These are phyloP conservation scores for Lonchura striata DNA, from an alignment of 2,113 vertebrate species.

Conservation along the genomic window DNA sequence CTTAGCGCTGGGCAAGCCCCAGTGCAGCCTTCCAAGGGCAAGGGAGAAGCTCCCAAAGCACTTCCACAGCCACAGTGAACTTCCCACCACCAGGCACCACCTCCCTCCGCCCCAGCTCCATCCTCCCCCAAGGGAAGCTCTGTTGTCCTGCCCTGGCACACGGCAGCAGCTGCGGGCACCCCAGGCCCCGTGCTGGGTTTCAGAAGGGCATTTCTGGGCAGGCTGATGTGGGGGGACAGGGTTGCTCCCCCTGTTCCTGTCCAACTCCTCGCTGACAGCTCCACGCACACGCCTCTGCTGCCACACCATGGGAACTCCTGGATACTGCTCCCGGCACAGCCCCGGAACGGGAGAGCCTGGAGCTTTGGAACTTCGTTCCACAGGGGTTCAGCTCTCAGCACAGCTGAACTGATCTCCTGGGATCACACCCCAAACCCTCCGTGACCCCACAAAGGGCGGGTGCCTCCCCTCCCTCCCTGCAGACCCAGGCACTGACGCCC, in stretches of 20 bases:
- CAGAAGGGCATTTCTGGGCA: not conserved
- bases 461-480: not conserved
- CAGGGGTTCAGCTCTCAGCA: not conserved
- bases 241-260: not conserved
- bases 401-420: not conserved
- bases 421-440: not conserved
- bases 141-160: accelerated
- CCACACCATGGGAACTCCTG: slow-evolving; percentile 71
- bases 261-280: not conserved
- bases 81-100: not conserved
- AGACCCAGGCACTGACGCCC: accelerated
- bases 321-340: slow-evolving; percentile 45
- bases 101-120: accelerated
- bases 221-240: not conserved
- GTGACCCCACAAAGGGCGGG: accelerated
- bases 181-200: accelerated
- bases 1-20: accelerated
- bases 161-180: not conserved
- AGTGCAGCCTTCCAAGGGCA: not conserved
- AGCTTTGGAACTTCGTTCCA: not conserved
- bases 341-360: not conserved
- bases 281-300: slow-evolving; percentile 65
- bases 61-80: accelerated
- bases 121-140: not conserved
- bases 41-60: accelerated